phyloP scores from a whole-genome alignment of 2,113 vertebrate species.

The Craseonycteris thonglongyai region DNA sequence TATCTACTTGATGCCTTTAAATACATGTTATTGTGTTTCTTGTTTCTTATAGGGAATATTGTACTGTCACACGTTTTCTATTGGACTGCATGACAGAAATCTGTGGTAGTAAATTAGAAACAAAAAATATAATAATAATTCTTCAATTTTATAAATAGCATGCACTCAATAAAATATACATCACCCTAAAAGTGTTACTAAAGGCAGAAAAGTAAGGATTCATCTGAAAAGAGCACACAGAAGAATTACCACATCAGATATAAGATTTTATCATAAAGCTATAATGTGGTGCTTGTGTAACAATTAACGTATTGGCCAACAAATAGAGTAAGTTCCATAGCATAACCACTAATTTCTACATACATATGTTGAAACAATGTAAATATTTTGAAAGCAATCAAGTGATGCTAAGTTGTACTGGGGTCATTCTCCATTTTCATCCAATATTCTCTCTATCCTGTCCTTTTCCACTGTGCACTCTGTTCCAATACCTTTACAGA shows the following conservation, averaged over 20 bases:
- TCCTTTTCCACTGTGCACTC: background rate
- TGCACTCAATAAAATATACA: background rate
- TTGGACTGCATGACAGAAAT: background rate
- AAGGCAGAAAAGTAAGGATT: background rate
- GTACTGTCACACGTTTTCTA: background rate
- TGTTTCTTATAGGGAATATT: background rate
- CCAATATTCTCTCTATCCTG: background rate
- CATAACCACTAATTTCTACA: background rate
- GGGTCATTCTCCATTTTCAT: background rate
- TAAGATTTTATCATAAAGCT: background rate
- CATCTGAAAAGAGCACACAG: background rate
- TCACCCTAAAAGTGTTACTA: background rate
- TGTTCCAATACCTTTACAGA: background rate
- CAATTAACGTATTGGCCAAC: background rate
- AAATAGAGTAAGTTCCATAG: background rate
- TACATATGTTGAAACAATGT: background rate
- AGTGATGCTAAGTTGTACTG: background rate
- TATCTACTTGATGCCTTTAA: background rate
- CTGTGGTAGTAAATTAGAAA: background rate
- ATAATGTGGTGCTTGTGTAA: background rate
- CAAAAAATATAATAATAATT: background rate
- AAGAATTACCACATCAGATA: background rate
- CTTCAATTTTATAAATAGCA: background rate
- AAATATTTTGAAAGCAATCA: background rate
- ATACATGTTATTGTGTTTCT: background rate